phyloP scores from a whole-genome alignment of 2,888 invertebrate species.

The Buathra laborator region DNA sequence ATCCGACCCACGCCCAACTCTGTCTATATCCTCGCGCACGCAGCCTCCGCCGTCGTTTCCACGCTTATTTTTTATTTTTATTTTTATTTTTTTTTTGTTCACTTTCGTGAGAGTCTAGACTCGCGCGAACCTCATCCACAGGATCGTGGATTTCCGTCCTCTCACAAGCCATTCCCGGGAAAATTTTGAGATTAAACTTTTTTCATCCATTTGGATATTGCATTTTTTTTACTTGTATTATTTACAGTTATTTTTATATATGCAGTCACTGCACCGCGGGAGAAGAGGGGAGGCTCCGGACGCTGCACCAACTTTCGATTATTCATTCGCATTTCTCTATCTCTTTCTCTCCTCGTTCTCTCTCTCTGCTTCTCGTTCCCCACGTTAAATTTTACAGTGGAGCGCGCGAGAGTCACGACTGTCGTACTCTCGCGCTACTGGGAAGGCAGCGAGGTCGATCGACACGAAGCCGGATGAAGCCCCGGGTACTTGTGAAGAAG shows the following conservation, averaged over 20 bases:
- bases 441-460: conserved; percentile 13
- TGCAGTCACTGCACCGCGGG: background rate
- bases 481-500: conserved; percentile 43
- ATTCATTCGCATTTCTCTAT: conserved; percentile 22
- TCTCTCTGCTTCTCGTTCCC: conserved; percentile 44
- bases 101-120: conserved; percentile 5
- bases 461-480: conserved; percentile 1
- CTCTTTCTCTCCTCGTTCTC: conserved; percentile 21
- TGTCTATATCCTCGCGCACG: conserved; percentile 25
- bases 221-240: background rate
- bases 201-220: background rate
- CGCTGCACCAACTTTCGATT: conserved; percentile 23
- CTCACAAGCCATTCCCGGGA: background rate
- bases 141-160: conserved; percentile 3
- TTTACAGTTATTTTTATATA: conserved; percentile 1
- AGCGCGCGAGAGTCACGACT: conserved; percentile 31
- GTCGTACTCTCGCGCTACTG: conserved; percentile 27
- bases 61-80: conserved; percentile 10
- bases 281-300: background rate
- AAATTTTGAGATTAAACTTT: conserved; percentile 3
- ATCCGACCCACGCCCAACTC: conserved; percentile 76
- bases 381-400: conserved; percentile 1
- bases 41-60: conserved; percentile 51
- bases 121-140: background rate
- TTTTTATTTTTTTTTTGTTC: conserved; percentile 6